Conservation (phyloP, 2,797 vertebrate species). For the Cichlasoma orientale region DNA sequence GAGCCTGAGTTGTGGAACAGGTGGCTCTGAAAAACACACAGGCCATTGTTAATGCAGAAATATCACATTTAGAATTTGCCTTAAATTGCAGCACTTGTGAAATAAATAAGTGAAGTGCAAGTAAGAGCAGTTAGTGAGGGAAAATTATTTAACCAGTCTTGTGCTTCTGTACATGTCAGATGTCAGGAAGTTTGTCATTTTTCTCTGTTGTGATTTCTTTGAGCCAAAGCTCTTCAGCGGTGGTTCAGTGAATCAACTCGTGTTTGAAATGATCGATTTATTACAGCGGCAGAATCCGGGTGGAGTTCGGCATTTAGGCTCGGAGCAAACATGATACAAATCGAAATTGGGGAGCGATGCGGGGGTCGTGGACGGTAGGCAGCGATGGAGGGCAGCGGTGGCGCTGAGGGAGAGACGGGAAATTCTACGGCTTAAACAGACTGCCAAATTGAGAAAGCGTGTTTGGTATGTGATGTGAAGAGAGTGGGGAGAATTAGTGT, state of each 20-base stretch:
- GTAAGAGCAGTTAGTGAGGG: neutral
- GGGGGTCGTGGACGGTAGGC: neutral
- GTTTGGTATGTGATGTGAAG: too few species aligned
- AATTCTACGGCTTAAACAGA: too few species aligned
- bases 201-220: too few species aligned
- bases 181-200: neutral
- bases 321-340: neutral
- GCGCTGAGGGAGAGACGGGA: too few species aligned
- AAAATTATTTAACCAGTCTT: neutral
- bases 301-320: neutral
- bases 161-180: neutral
- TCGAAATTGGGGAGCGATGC: neutral
- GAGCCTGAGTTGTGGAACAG: conserved; percentile 16
- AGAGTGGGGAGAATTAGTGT: neutral
- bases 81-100: neutral
- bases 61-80: neutral
- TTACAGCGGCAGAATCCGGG: neutral
- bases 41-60: neutral
- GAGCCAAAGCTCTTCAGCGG: neutral
- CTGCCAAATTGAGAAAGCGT: too few species aligned
- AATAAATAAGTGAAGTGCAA: neutral
- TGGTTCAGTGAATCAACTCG: neutral
- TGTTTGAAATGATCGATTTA: neutral
- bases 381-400: too few species aligned
- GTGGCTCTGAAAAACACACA: neutral